A percentile compares a stretch with the other conserved stretches of the same genome.
Evolutionary conservation across 2,888 invertebrate species (phyloP).

Genomic region (Pseudeuparius sepicola): DNA sequence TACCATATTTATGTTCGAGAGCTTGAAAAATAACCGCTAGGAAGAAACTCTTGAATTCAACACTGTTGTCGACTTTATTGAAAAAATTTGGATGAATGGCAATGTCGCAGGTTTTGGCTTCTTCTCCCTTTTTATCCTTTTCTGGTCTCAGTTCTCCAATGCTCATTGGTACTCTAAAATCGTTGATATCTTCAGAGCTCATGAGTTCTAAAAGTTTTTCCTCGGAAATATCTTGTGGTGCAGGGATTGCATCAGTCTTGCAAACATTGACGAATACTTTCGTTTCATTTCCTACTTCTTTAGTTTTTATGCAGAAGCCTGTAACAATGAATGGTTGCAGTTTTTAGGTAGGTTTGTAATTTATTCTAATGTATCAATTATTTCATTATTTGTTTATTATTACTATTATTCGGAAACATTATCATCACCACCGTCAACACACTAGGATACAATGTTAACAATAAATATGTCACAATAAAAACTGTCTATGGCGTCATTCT

Average conservation of each 20-base stretch:
- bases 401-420: too few species aligned
- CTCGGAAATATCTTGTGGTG: constrained; percentile 59
- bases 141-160: constrained; percentile 74
- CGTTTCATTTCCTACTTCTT: constrained; percentile 48
- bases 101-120: constrained; percentile 71
- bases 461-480: too few species aligned
- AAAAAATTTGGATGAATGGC: constrained; percentile 72
- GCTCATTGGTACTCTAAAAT: constrained; percentile 78
- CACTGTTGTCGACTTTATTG: constrained; percentile 59
- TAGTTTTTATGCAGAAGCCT: constrained; percentile 76
- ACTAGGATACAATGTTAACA: too few species aligned
- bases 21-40: constrained; percentile 72
- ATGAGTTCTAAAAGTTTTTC: constrained; percentile 60
- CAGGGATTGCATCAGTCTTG: constrained; percentile 65
- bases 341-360: too few species aligned
- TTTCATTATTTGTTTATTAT: too few species aligned
- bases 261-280: constrained; percentile 85
- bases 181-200: constrained; percentile 55
- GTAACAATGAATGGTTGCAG: constrained; percentile 21
- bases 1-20: constrained; percentile 18
- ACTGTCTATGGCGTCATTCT: too few species aligned
- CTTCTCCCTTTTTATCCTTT: constrained; percentile 61
- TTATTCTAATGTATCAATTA: too few species aligned
- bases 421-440: too few species aligned
- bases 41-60: constrained; percentile 69